Percentiles rank a stretch among this genome's conserved stretches.
phyloP scores from a whole-genome alignment of 92 coral and sea anemone species.

The Hydrozoanthus gracilis region DNA sequence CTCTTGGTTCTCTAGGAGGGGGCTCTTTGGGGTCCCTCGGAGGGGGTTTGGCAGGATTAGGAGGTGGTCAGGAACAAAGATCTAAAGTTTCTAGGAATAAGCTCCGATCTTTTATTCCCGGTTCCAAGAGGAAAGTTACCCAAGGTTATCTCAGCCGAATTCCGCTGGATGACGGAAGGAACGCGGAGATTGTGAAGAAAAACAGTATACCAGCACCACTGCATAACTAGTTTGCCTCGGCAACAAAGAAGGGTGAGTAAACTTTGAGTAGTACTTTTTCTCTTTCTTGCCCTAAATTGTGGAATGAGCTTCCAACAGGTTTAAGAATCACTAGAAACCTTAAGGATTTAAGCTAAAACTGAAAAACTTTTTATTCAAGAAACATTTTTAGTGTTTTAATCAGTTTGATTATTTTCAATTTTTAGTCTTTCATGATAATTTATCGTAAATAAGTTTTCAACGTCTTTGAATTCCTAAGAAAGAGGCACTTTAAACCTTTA shows the following conservation, averaged over 20 bases:
- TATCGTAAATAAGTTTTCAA: no score
- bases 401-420: no score
- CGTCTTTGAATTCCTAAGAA: no score
- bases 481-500: no score
- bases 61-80: slow-evolving; percentile 62
- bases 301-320: no score
- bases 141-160: slow-evolving; percentile 62
- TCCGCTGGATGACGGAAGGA: slow-evolving; percentile 77
- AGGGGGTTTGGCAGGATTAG: slow-evolving; percentile 45
- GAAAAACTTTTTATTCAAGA: no score
- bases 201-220: slow-evolving; percentile 66
- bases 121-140: slow-evolving; percentile 55
- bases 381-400: no score
- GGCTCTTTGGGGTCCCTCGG: slow-evolving; percentile 49
- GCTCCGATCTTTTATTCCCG: slow-evolving; percentile 73
- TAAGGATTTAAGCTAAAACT: no score
- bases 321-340: no score
- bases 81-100: slow-evolving; percentile 54
- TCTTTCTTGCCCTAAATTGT: background rate
- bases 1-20: slow-evolving; percentile 41
- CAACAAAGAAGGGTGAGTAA: slow-evolving; percentile 1
- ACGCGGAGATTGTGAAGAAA: slow-evolving; percentile 80
- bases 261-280: background rate
- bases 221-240: background rate
- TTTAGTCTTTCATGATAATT: no score